Percentiles rank a stretch among this genome's conserved stretches.
Evolutionary conservation across 2,113 vertebrate species (phyloP).

Genomic region (Gallinago paraguaiae): DNA sequence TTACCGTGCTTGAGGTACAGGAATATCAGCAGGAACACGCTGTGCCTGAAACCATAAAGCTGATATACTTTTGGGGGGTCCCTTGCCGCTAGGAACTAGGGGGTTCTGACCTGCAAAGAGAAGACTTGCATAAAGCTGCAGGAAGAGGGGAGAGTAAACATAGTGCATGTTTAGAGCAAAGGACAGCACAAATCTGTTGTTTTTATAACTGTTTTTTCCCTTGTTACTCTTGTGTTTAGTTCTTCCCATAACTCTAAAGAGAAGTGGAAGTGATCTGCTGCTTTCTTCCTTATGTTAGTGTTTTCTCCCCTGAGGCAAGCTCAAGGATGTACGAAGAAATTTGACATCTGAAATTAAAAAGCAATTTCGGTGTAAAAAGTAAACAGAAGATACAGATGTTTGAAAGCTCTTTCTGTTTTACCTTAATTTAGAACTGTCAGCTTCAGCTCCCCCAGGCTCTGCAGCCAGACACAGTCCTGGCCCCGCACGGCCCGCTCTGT

Average conservation of each 20-base stretch:
- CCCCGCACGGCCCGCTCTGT: background rate
- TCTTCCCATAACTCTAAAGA: background rate
- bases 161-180: background rate
- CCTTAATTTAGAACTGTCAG: background rate
- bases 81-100: background rate
- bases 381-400: background rate
- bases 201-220: slow-evolving; percentile 14
- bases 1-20: background rate
- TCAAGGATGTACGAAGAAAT: background rate
- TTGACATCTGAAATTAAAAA: background rate
- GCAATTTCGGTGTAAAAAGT: background rate
- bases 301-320: background rate
- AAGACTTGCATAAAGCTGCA: background rate
- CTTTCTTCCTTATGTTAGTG: background rate
- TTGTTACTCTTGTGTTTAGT: background rate
- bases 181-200: background rate
- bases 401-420: background rate
- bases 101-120: background rate
- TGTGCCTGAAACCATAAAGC: background rate
- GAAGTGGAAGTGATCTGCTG: background rate
- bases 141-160: slow-evolving; percentile 25
- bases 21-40: background rate
- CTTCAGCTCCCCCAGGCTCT: background rate
- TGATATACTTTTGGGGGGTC: background rate
- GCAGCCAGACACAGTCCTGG: background rate